Percentiles rank a stretch among this genome's conserved stretches.
phyloP scores from a whole-genome alignment of 2,888 invertebrate genomes.

The Pseudoips prasinana region DNA sequence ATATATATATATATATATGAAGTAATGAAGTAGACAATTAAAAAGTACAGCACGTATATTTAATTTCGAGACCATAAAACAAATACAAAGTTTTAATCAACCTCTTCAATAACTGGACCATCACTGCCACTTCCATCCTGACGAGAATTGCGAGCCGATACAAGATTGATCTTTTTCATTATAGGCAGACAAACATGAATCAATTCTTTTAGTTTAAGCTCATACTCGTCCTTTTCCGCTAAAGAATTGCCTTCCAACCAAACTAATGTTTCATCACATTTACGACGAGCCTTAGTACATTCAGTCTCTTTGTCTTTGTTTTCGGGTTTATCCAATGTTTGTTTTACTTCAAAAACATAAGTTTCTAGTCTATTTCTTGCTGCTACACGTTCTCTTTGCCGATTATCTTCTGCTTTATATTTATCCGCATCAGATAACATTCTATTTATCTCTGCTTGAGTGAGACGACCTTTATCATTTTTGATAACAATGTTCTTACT shows the following conservation, averaged over 20 bases:
- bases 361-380: conserved; percentile 87
- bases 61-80: too few relatives aligned
- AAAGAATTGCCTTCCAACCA: conserved; percentile 86
- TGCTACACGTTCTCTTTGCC: conserved; percentile 83
- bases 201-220: conserved; percentile 73
- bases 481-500: conserved; percentile 90
- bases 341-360: conserved; percentile 86
- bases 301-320: conserved; percentile 83
- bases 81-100: conserved; percentile 66
- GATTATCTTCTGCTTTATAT: conserved; percentile 86
- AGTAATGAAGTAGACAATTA: too few relatives aligned
- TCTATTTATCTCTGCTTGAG: conserved; percentile 91
- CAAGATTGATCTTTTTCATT: conserved; percentile 81
- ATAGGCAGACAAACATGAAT: conserved; percentile 63
- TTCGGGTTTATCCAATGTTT: conserved; percentile 83
- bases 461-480: conserved; percentile 90
- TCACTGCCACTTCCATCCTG: conserved; percentile 34
- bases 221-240: conserved; percentile 86
- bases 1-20: too few relatives aligned
- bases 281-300: conserved; percentile 68
- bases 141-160: conserved; percentile 40
- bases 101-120: conserved; percentile 82
- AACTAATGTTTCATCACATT: conserved; percentile 81
- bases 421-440: conserved; percentile 90
- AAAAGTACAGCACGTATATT: too few relatives aligned